Evolutionary conservation across 2,113 vertebrate species (phyloP), one percentile per base, ranked within the genome.

Genomic region (Anarrhichthys ocellatus): DNA sequence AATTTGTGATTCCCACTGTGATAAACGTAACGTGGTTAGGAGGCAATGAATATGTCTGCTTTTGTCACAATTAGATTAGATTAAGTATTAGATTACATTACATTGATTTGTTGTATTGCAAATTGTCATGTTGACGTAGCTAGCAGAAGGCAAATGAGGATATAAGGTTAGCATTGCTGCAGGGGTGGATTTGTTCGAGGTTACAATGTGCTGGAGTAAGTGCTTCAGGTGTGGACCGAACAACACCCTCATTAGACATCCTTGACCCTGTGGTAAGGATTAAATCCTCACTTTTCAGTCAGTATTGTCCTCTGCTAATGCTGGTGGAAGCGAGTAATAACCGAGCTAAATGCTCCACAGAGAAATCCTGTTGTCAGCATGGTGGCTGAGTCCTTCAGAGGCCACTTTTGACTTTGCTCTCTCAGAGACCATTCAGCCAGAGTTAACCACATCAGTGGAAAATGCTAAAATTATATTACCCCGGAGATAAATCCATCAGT

Each of bases 1-100:
- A 61, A 90, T 93, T 82, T 92, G 89, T 90, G 89, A 91, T 88
- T 84, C 86, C 90, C 79, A 70, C 88, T 66, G 86, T 91, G 92
- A 92, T 92, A 71, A 91, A 86, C 50, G 24, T 92, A 92, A 94
- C 84, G 85, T 34, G 20, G 84, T 94, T 93, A 93, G 82, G 44
- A 85, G 86, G 83, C 82, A 90, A 91, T 89, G 91, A 93, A 92
- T 88, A 88, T 91, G 87, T 89, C 88, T 78, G 79, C 90, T 89
- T 90, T 90, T 78, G 82, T 92, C 90, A 87, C 87, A 78, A 84
- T 88, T 91, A 85, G 87, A 90, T 92, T 86, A 66, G 69, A 91
- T 93, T 85, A 90, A 50, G 78, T 73, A 84, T 87, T 76, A 82
- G 82, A 92, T 91, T 86, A 32, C 89, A 88, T 94, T 91, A 91